phyloP scores from a whole-genome alignment of 2,888 invertebrate genomes.

The Trachelus iudaicus region DNA sequence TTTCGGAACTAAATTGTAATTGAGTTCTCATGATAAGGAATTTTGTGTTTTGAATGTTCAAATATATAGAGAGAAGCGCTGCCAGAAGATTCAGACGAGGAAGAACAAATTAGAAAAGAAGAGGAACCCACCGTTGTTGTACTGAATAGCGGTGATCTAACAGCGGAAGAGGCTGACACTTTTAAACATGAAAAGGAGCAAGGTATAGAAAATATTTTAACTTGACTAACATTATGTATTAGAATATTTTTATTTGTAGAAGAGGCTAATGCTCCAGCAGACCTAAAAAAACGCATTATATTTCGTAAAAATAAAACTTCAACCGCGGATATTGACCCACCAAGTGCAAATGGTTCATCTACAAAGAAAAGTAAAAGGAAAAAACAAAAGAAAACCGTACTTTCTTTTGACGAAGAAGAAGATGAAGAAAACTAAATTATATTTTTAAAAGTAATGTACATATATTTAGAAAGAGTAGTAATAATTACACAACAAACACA shows the following conservation, averaged over 20 bases:
- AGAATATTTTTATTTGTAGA: slow-evolving; percentile 64
- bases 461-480: background rate
- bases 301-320: slow-evolving; percentile 65
- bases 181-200: slow-evolving; percentile 48
- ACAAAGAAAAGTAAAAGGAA: slow-evolving; percentile 45
- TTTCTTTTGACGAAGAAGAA: slow-evolving; percentile 58
- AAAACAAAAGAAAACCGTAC: slow-evolving; percentile 42
- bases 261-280: slow-evolving; percentile 71
- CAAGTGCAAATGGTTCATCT: slow-evolving; percentile 15
- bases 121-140: slow-evolving; percentile 72
- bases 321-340: slow-evolving; percentile 43
- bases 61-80: slow-evolving; percentile 48
- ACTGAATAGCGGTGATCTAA: slow-evolving; percentile 69
- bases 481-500: background rate
- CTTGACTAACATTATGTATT: slow-evolving; percentile 1
- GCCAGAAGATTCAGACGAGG: slow-evolving; percentile 44
- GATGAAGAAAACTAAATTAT: slow-evolving; percentile 36
- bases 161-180: slow-evolving; percentile 69
- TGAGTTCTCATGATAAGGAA: background rate
- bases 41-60: background rate
- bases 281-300: slow-evolving; percentile 71
- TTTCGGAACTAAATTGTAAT: background rate
- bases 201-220: slow-evolving; percentile 37
- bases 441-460: background rate
- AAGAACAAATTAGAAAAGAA: slow-evolving; percentile 65